Evolutionary conservation across 2,797 vertebrate species (phyloP).

Genomic region (Channallabes apus): DNA sequence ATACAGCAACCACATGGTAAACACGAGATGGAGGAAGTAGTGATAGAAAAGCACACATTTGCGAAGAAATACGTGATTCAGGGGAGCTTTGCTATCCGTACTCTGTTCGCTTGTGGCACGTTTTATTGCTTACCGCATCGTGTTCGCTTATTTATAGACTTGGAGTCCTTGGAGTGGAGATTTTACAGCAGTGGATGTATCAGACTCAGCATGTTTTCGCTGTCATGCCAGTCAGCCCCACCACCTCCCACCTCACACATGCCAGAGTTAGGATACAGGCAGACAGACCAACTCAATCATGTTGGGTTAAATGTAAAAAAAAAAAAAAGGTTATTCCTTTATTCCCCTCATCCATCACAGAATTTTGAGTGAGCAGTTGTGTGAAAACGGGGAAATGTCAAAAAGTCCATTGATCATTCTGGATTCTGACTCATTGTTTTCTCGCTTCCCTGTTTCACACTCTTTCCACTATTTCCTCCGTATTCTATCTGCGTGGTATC

Average conservation of each 20-base stretch:
- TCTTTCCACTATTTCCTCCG: constrained; percentile 26
- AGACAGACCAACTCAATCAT: constrained; percentile 47
- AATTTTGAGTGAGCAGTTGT: constrained; percentile 21
- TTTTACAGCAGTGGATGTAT: constrained; percentile 32
- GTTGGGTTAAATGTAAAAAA: constrained; percentile 47
- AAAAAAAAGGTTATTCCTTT: constrained; percentile 45
- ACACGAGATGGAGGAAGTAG: neutral
- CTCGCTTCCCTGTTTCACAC: constrained; percentile 26
- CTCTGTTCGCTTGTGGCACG: neutral
- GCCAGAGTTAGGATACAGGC: constrained; percentile 16
- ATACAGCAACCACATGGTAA: neutral
- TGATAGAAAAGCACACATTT: constrained; percentile 2
- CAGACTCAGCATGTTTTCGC: constrained; percentile 35
- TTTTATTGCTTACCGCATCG: constrained; percentile 7
- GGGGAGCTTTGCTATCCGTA: neutral
- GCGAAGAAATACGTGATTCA: constrained; percentile 18
- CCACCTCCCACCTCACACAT: constrained; percentile 15
- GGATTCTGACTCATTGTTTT: constrained; percentile 62
- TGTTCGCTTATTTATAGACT: constrained; percentile 26
- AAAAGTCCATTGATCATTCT: constrained; percentile 70
- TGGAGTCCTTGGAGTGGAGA: constrained; percentile 16
- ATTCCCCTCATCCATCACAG: constrained; percentile 47
- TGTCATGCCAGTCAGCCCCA: constrained; percentile 46
- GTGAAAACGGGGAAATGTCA: constrained; percentile 40
- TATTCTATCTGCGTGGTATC: constrained; percentile 63